Evolutionary conservation across 2,888 invertebrate genomes (phyloP).

Genomic region (Meandrusa payeni): DNA sequence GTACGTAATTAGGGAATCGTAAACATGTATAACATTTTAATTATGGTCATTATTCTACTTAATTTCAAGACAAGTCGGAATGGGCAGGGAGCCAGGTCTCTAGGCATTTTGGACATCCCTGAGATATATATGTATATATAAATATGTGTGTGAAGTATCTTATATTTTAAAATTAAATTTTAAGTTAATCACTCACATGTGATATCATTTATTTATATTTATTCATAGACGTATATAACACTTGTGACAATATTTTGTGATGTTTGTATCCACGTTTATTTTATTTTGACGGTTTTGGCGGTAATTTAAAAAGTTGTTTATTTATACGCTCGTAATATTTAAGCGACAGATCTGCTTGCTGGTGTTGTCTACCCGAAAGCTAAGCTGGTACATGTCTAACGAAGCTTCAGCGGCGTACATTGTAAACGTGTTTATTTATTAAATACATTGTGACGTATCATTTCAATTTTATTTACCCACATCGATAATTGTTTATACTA

Average conservation of each 20-base stretch:
- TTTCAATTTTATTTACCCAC: not conserved
- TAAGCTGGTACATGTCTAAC: conserved; percentile 50
- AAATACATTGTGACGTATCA: conserved; percentile 52
- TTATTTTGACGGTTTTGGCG: too few species aligned
- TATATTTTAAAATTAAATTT: too few species aligned
- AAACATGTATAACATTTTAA: too few species aligned
- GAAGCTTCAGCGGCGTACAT: conserved; percentile 61
- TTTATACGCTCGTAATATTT: conserved; percentile 16
- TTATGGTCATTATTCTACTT: too few species aligned
- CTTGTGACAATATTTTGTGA: conserved; percentile 13
- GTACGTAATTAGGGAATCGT: too few species aligned
- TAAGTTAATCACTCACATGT: too few species aligned
- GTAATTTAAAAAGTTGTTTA: conserved; percentile 11
- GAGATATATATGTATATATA: too few species aligned
- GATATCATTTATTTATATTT: conserved; percentile 4
- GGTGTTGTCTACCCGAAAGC: conserved; percentile 35
- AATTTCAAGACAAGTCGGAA: too few species aligned
- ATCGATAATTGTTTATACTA: not conserved
- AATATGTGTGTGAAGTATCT: too few species aligned
- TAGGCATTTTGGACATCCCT: too few species aligned
- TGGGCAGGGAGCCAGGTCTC: too few species aligned
- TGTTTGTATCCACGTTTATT: not conserved
- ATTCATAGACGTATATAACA: not conserved
- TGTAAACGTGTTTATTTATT: conserved; percentile 72
- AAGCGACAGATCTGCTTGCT: conserved; percentile 34